These are phyloP conservation scores for Eledone cirrhosa DNA, from an alignment of 2,888 invertebrate genomes.

Conservation along the genomic window DNA sequence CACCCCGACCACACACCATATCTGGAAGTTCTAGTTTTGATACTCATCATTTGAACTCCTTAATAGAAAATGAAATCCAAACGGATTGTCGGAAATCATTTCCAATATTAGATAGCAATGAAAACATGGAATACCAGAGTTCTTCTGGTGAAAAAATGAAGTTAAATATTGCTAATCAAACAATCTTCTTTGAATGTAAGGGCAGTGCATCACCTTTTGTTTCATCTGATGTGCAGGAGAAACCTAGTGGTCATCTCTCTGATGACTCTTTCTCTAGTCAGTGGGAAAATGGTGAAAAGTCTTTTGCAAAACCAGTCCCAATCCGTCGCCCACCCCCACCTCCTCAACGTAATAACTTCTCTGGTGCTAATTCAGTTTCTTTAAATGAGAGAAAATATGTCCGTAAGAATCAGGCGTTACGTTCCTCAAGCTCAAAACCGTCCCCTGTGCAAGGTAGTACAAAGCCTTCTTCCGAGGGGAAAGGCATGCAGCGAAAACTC, in stretches of 20 bases:
- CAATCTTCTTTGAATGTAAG: slow-evolving; percentile 1
- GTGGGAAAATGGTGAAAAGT: background rate
- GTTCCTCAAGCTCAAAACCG: slow-evolving; percentile 54
- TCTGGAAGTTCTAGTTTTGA: slow-evolving; percentile 25
- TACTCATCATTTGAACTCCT: slow-evolving; percentile 36
- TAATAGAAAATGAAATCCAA: slow-evolving; percentile 40
- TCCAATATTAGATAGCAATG: slow-evolving; percentile 29
- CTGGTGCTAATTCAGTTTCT: slow-evolving; percentile 32
- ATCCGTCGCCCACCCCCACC: slow-evolving; percentile 41
- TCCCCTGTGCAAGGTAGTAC: background rate
- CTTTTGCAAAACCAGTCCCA: background rate
- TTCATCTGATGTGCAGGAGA: slow-evolving; percentile 14
- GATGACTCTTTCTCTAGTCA: slow-evolving; percentile 4
- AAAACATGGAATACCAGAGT: slow-evolving; percentile 15
- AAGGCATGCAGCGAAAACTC: slow-evolving; percentile 28
- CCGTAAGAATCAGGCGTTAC: slow-evolving; percentile 53
- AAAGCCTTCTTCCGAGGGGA: slow-evolving; percentile 19
- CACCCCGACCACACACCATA: slow-evolving; percentile 20
- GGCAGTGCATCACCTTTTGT: slow-evolving; percentile 12
- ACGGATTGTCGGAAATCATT: slow-evolving; percentile 33
- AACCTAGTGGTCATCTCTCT: background rate
- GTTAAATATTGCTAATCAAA: slow-evolving; percentile 14
- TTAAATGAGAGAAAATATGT: slow-evolving; percentile 41
- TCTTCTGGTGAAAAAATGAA: slow-evolving; percentile 16
- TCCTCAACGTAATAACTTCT: slow-evolving; percentile 36